Conservation (phyloP, 1,140 invertebrate genomes). For the Aleiodes sp. region DNA sequence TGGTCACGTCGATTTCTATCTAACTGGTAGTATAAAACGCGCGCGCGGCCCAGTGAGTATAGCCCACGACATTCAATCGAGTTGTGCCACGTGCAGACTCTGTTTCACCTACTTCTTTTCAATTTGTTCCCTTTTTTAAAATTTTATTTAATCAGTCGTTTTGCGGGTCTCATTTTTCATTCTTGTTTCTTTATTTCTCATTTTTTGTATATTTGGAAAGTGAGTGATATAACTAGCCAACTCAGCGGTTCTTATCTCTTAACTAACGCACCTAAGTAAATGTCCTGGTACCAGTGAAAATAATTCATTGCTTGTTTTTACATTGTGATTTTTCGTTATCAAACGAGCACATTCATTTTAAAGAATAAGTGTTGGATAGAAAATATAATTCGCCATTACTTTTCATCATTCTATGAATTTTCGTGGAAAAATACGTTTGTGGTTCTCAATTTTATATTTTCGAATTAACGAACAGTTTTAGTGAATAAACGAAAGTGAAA, state of each 20-base stretch:
- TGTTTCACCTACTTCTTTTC: too few relatives aligned
- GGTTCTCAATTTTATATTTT: too few relatives aligned
- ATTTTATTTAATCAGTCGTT: too few relatives aligned
- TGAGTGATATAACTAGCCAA: not conserved
- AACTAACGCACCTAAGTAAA: not conserved
- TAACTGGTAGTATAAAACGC: not conserved
- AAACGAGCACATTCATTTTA: too few relatives aligned
- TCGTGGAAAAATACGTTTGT: too few relatives aligned
- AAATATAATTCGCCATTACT: too few relatives aligned
- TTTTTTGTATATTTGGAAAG: too few relatives aligned
- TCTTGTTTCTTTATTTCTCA: not conserved
- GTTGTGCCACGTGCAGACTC: slow-evolving; percentile 1
- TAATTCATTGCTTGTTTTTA: not conserved
- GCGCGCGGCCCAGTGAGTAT: not conserved
- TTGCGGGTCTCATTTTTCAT: not conserved
- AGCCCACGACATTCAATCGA: not conserved
- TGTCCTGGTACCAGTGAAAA: not conserved
- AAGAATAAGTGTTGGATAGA: too few relatives aligned
- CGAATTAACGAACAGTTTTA: too few relatives aligned
- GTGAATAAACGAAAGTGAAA: not conserved
- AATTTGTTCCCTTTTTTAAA: too few relatives aligned
- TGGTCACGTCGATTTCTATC: not conserved
- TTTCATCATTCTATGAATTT: too few relatives aligned
- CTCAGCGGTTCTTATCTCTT: not conserved
- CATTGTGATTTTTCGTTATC: not conserved